These are phyloP conservation scores for Hirtodrosophila duncani DNA, from an alignment of 2,888 invertebrate species.

Conservation along the genomic window DNA sequence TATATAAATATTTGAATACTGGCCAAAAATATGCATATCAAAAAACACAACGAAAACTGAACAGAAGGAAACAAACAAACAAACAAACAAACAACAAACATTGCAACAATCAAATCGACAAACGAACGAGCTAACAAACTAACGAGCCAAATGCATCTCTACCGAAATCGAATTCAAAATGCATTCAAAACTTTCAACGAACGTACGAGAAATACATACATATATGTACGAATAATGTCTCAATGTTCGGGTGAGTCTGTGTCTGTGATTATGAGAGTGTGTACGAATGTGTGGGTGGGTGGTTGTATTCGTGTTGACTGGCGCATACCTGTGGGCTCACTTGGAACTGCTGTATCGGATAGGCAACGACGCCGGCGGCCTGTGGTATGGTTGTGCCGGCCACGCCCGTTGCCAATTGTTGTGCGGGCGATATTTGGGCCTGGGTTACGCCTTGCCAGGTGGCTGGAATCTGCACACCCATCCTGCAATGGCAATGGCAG, in stretches of 20 bases:
- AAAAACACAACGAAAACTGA: too few species aligned
- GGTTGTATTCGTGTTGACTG: slow-evolving; percentile 4
- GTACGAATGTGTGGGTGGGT: slow-evolving; percentile 12
- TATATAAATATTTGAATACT: too few species aligned
- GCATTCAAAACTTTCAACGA: slow-evolving; percentile 49
- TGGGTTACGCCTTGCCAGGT: slow-evolving; percentile 88
- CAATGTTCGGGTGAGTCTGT: slow-evolving; percentile 21
- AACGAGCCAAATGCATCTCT: slow-evolving; percentile 7
- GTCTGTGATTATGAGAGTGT: slow-evolving; percentile 9
- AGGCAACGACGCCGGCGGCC: slow-evolving; percentile 89
- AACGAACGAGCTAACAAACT: slow-evolving; percentile 23
- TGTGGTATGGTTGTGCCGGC: slow-evolving; percentile 86
- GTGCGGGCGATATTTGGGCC: slow-evolving; percentile 84
- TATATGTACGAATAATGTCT: slow-evolving; percentile 33
- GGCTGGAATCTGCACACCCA: slow-evolving; percentile 90
- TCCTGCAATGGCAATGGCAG: slow-evolving; percentile 79
- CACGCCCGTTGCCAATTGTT: slow-evolving; percentile 84
- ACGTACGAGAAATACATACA: slow-evolving; percentile 31
- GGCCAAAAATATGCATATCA: too few species aligned
- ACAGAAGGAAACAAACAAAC: slow-evolving; percentile 2
- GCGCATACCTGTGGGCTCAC: slow-evolving; percentile 81
- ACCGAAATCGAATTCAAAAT: slow-evolving; percentile 32
- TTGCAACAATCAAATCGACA: slow-evolving; percentile 28
- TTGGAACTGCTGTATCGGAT: slow-evolving; percentile 96
- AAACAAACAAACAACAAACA: slow-evolving; percentile 18